phyloP scores from a whole-genome alignment of 2,888 invertebrate genomes.

The Schrankia costaestrigalis region DNA sequence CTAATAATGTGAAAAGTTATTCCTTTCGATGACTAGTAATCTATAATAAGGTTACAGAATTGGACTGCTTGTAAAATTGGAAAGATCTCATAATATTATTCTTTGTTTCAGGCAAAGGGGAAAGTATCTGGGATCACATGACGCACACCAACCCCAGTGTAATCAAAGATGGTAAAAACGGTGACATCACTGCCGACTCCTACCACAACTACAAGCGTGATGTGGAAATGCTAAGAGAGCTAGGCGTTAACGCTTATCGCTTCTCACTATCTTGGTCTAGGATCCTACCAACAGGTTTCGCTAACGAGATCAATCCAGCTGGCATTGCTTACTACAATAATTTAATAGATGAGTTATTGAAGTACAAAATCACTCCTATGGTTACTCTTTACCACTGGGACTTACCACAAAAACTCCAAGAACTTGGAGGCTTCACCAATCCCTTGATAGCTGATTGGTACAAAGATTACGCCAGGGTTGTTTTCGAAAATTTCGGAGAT shows the following conservation, averaged over 20 bases:
- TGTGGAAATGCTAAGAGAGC: conserved; percentile 60
- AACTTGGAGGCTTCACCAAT: conserved; percentile 75
- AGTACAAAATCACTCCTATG: conserved; percentile 81
- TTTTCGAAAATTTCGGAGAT: conserved; percentile 66
- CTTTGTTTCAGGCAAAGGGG: conserved; percentile 39
- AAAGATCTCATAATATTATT: background rate
- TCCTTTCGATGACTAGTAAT: background rate
- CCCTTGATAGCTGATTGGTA: conserved; percentile 64
- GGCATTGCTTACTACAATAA: conserved; percentile 84
- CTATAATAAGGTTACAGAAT: background rate
- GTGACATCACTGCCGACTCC: conserved; percentile 79
- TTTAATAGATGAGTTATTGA: conserved; percentile 81
- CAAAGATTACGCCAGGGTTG: conserved; percentile 65
- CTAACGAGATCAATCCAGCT: conserved; percentile 72
- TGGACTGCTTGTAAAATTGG: background rate
- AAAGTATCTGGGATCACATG: conserved; percentile 49
- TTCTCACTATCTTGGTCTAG: conserved; percentile 83
- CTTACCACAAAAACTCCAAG: conserved; percentile 72
- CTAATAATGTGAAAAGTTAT: too few relatives aligned
- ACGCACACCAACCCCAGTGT: conserved; percentile 40
- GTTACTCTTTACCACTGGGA: conserved; percentile 79
- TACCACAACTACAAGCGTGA: conserved; percentile 81
- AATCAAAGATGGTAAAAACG: conserved; percentile 60
- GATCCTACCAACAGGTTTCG: conserved; percentile 79
- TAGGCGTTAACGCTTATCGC: conserved; percentile 70